Percentiles rank a stretch among this genome's conserved stretches.
phyloP scores from a whole-genome alignment of 2,113 vertebrate genomes.

The Ciconia boyciana region DNA sequence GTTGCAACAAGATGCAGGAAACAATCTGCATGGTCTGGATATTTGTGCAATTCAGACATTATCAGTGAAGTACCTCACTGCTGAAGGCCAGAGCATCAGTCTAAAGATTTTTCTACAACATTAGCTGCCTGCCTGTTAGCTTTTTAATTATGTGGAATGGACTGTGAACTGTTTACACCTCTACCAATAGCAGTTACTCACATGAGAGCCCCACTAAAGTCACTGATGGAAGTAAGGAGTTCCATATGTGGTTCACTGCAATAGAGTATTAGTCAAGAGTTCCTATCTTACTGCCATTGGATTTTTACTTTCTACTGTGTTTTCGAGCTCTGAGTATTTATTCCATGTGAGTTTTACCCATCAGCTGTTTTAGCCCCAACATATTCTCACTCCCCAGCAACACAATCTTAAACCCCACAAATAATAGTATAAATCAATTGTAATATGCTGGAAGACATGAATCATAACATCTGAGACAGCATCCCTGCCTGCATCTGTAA shows the following conservation, averaged over 20 bases:
- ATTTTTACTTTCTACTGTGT: neutral
- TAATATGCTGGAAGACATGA: neutral
- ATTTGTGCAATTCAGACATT: neutral
- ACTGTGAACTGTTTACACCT: neutral
- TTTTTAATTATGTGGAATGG: neutral
- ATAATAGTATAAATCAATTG: neutral
- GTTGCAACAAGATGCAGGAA: neutral
- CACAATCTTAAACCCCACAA: neutral
- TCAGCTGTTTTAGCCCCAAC: neutral
- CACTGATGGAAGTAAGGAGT: neutral
- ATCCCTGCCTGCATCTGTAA: neutral
- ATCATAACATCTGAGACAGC: neutral
- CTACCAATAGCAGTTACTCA: neutral
- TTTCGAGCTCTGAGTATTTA: neutral
- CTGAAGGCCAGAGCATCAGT: neutral
- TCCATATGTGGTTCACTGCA: neutral
- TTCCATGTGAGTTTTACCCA: neutral
- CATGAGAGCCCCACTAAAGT: neutral
- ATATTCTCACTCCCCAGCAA: neutral
- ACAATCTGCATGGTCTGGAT: neutral
- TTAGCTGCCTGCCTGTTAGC: neutral
- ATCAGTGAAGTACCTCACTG: neutral
- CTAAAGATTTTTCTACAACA: neutral
- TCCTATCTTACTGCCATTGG: neutral
- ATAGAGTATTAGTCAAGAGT: neutral